These are phyloP conservation scores for Acanthosoma haemorrhoidale DNA, from an alignment of 2,888 invertebrate species.

Conservation along the genomic window DNA sequence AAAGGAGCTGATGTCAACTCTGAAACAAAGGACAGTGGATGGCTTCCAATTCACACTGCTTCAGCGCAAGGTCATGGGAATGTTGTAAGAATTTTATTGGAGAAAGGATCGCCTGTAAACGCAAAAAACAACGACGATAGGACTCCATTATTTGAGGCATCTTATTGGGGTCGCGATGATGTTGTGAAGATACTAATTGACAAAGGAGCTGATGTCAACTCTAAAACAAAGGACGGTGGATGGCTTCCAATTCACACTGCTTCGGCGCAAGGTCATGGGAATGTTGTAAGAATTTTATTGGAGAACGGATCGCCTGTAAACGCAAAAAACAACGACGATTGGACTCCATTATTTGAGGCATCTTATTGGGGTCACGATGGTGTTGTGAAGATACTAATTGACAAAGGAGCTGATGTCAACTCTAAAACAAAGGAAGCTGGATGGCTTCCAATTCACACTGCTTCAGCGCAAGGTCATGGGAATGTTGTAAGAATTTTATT, in stretches of 20 bases:
- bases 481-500: too few relatives aligned
- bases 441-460: too few relatives aligned
- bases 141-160: not conserved
- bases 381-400: too few relatives aligned
- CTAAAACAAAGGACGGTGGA: not conserved
- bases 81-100: not conserved
- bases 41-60: not conserved
- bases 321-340: slow-evolving; percentile 91
- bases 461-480: too few relatives aligned
- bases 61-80: not conserved
- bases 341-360: slow-evolving; percentile 65
- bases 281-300: not conserved
- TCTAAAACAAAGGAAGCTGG: too few relatives aligned
- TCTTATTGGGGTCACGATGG: too few relatives aligned
- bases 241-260: slow-evolving; percentile 46
- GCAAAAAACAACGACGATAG: not conserved
- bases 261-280: not conserved
- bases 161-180: not conserved
- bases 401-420: too few relatives aligned
- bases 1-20: not conserved
- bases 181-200: not conserved
- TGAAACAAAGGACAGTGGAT: not conserved
- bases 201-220: not conserved
- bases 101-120: not conserved
- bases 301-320: slow-evolving; percentile 52